Base-by-base conservation (phyloP, 2,797 vertebrate genomes). In the Danio tinwini region DNA sequence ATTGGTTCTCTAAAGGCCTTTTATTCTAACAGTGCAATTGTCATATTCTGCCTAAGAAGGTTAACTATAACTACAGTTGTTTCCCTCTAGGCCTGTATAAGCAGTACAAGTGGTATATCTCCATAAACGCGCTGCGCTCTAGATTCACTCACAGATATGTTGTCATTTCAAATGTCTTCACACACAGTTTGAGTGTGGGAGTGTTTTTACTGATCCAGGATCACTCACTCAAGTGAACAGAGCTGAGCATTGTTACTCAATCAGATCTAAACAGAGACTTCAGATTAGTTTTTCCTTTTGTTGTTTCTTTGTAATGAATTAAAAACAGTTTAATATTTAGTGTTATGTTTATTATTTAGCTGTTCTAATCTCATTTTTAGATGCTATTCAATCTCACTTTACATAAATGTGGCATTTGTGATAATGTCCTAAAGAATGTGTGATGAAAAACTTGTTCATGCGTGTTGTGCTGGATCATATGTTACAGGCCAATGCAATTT, bases 401-500 rank as follows among this genome's bases (percentile, higher is more conserved):
- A 29, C 29, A 29, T 1, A 29, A 29, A 29, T 29, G 29, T 29
- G 29, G 29, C 29, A 1, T 29, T 29, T 5, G 3, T n/a, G 47
- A 45, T 55, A 6, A 70, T 55, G 65, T 68, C 17, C 19, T 9
- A 9, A 16, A 16, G 5, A 8, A 4, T 45, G 29, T 21, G 37
- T 37, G n/a, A 19, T 5, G 37, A 59, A 64, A 45, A 64, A n/a
- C n/a, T 17, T 44, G 40, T 44, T 64, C 62, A 64, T 40, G 64
- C n/a, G 37, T 64, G 29, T 29, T 29, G 29, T 29, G 29, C 29
- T 29, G 29, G 29, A 29, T 29, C 29, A 29, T 49, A 37, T 40
- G 39, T 71, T 78, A 37, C 40, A 70, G 77, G 75, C 72, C 40
- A 39, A 17, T 61, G 67, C 78, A 39, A 63, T 29, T 77, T 17